Base-by-base conservation (phyloP, 53 echinoderm and acorn worm species). In the Holothuria scabra region DNA sequence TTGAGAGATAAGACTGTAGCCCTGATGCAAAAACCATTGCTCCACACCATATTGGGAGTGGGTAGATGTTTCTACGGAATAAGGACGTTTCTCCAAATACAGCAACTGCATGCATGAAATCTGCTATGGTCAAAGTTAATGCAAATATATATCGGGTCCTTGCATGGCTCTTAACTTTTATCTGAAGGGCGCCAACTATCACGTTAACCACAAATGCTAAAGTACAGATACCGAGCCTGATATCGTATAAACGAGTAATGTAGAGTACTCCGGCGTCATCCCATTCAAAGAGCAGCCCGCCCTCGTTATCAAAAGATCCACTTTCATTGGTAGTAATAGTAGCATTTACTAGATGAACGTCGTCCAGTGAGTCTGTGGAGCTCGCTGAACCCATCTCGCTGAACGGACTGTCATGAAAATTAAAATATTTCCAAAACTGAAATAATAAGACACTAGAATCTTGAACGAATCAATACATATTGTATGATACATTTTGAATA, bases 81-180 rank as follows among this genome's bases (percentile, higher is more conserved):
- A 67, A 35, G 5, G 30, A 29, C 20, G 30, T 20, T 67, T 67
- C 67, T 20, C 16, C 30, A 35, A 67, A 29, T 13, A 29, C 30
- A 16, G 34, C 10, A 31, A 29, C 16, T 12, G 67, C 9, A 8
- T 67, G 30, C 16, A 31, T 35, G 26, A 67, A 9, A 29, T 67
- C 67, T 32, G 31, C 34, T 31, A 67, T 67, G 20, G 67, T 67
- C 28, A 67, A 35, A 20, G 67, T 12, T 18, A 67, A 67, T 14
- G 34, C 67, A 32, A 67, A 67, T 35, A 67, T 9, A 31, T 20
- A 67, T 29, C 32, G 67, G 10, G 67, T 67, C 34, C 34, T 67
- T 8, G 34, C 20, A 20, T 32, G 34, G 8, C 31, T 67, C 34
- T 67, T 67, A 3, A 20, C 16, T 29, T 24, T 67, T 11, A 67